Percentiles rank a stretch among this genome's conserved stretches.
Evolutionary conservation across 2,113 vertebrate species (phyloP).

Genomic region (Trachemys scripta): DNA sequence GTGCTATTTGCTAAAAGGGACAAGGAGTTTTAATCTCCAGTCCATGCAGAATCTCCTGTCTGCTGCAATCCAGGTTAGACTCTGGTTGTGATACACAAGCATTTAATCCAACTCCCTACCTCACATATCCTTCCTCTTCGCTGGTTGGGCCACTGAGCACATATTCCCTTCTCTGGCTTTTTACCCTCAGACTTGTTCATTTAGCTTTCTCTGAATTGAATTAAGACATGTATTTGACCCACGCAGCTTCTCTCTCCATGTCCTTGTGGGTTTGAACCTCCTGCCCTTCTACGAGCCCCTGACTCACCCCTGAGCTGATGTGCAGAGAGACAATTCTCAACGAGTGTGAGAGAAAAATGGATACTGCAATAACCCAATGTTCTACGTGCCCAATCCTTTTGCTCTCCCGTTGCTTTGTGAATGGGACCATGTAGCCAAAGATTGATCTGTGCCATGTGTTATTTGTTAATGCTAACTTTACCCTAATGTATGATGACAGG

Average conservation of each 20-base stretch:
- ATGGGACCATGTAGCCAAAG: conserved; percentile 28
- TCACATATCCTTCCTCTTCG: neutral
- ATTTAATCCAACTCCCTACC: rapidly evolving
- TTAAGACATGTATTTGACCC: neutral
- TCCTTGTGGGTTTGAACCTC: neutral
- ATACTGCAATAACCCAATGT: rapidly evolving
- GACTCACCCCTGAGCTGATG: neutral
- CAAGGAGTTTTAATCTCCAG: conserved; percentile 37
- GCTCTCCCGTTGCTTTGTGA: neutral
- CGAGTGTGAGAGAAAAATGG: neutral
- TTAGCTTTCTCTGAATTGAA: neutral
- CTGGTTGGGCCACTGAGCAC: neutral
- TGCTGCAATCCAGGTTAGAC: neutral
- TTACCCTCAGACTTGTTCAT: neutral
- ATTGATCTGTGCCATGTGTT: conserved; percentile 67
- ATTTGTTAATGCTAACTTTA: conserved; percentile 70
- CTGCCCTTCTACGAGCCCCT: neutral
- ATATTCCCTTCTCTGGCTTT: neutral
- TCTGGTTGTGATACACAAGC: neutral
- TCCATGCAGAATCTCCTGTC: neutral
- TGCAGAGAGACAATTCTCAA: neutral
- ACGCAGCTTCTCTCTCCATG: neutral
- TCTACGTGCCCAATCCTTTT: neutral
- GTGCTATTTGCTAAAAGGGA: conserved; percentile 34
- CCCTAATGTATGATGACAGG: conserved; percentile 61